A percentile compares a stretch with the other conserved stretches of the same genome.
These are phyloP conservation scores for Pithys albifrons DNA, from an alignment of 2,113 vertebrate genomes.

Conservation along the genomic window DNA sequence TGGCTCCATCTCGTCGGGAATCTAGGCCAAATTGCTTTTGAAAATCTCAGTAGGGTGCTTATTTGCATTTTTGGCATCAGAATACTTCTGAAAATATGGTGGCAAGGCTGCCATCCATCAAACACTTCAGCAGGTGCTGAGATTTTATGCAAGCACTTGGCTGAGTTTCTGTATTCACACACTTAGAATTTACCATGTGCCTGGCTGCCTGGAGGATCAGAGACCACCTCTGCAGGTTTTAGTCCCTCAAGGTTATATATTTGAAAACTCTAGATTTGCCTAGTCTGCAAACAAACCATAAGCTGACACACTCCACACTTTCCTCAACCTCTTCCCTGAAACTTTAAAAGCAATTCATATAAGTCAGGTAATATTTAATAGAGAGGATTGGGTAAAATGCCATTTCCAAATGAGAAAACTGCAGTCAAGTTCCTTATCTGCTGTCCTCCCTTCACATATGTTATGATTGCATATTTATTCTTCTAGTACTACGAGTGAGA, in stretches of 20 bases:
- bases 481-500: conserved; percentile 17
- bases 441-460: background rate
- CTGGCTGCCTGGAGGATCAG: conserved; percentile 30
- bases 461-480: conserved; percentile 18
- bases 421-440: conserved; percentile 15
- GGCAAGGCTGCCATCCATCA: conserved; percentile 59
- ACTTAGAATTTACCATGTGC: conserved; percentile 31
- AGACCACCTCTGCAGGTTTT: conserved; percentile 42
- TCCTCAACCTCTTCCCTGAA: conserved; percentile 2
- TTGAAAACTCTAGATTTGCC: conserved; percentile 31
- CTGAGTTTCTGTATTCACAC: conserved; percentile 16
- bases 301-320: background rate
- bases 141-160: conserved; percentile 55
- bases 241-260: conserved; percentile 35
- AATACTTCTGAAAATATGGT: conserved; percentile 51
- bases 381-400: conserved; percentile 40
- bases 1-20: conserved; percentile 24
- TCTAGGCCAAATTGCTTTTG: conserved; percentile 65
- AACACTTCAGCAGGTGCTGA: conserved; percentile 59
- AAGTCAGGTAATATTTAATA: conserved; percentile 3
- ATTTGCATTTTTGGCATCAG: conserved; percentile 61
- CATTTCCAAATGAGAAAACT: conserved; percentile 28
- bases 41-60: conserved; percentile 49
- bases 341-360: background rate
- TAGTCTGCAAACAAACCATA: background rate